Evolutionary conservation across 2,888 invertebrate genomes (phyloP).

Genomic region (Artemia sp.): DNA sequence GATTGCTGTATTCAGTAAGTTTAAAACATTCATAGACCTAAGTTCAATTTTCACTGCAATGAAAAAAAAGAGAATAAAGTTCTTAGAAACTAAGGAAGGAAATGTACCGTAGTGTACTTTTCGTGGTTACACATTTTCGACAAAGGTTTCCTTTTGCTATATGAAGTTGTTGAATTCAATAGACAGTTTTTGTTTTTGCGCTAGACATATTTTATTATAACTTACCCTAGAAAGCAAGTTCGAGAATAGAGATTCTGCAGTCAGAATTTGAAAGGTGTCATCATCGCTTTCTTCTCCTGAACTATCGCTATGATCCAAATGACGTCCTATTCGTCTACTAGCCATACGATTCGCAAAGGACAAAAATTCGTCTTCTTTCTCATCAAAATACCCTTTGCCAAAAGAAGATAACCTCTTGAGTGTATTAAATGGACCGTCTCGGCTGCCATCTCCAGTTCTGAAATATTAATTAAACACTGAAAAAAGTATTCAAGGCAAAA

Average conservation of each 20-base stretch:
- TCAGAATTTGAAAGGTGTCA: slow-evolving; percentile 75
- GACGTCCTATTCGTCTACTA: slow-evolving; percentile 8
- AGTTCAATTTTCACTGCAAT: too few relatives aligned
- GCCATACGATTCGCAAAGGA: slow-evolving; percentile 11
- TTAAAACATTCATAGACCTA: too few relatives aligned
- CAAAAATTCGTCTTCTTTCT: slow-evolving; percentile 20
- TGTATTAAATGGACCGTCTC: slow-evolving; percentile 28
- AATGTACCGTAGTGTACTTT: too few relatives aligned
- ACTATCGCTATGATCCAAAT: slow-evolving; percentile 51
- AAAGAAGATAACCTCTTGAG: slow-evolving; percentile 38
- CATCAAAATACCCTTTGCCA: slow-evolving; percentile 41
- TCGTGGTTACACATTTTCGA: too few relatives aligned
- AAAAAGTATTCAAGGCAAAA: too few relatives aligned
- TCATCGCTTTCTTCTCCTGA: slow-evolving; percentile 74
- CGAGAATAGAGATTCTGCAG: slow-evolving; percentile 76
- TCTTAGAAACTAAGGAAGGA: too few relatives aligned
- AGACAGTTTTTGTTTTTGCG: too few relatives aligned
- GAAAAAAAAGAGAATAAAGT: too few relatives aligned
- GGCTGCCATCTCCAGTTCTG: slow-evolving; percentile 26
- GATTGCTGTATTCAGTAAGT: too few relatives aligned
- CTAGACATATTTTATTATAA: not conserved
- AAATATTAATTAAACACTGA: too few relatives aligned
- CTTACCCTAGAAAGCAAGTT: slow-evolving; percentile 61
- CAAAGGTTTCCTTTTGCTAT: too few relatives aligned
- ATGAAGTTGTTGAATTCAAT: too few relatives aligned